A percentile compares a stretch with the other conserved stretches of the same genome.
Conservation (phyloP, 2,888 invertebrate genomes). For the Macrophya alboannulata region DNA sequence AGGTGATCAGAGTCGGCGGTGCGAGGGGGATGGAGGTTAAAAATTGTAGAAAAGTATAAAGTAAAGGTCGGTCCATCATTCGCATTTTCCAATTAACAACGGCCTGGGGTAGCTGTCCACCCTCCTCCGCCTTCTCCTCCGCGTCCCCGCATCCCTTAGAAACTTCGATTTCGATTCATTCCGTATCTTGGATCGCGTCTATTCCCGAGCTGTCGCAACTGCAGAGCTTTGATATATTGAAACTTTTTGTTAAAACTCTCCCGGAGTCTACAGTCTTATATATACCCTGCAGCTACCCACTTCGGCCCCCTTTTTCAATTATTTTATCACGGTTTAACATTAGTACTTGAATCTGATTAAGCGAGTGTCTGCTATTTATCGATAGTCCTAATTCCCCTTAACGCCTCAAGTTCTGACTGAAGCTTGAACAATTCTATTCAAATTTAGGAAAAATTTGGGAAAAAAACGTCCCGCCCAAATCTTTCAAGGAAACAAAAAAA, state of each 20-base stretch:
- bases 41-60: slow-evolving; percentile 21
- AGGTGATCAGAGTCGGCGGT: neutral
- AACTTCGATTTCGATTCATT: slow-evolving; percentile 50
- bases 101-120: neutral
- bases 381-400: neutral
- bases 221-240: slow-evolving; percentile 43
- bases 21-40: neutral
- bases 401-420: neutral
- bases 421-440: neutral
- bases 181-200: slow-evolving; percentile 35
- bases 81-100: slow-evolving; percentile 51
- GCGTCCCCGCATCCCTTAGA: neutral
- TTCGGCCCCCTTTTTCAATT: slow-evolving; percentile 16
- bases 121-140: neutral
- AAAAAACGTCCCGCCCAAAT: too few relatives aligned
- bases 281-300: neutral
- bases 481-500: too few relatives aligned
- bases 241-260: slow-evolving; percentile 24
- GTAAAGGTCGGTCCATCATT: slow-evolving; percentile 50
- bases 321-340: neutral
- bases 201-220: slow-evolving; percentile 23
- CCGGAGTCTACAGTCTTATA: neutral
- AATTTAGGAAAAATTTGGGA: neutral
- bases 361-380: neutral
- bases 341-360: slow-evolving; percentile 25